Evolutionary conservation across 2,113 vertebrate genomes (phyloP).

Genomic region (Nipponia nippon): DNA sequence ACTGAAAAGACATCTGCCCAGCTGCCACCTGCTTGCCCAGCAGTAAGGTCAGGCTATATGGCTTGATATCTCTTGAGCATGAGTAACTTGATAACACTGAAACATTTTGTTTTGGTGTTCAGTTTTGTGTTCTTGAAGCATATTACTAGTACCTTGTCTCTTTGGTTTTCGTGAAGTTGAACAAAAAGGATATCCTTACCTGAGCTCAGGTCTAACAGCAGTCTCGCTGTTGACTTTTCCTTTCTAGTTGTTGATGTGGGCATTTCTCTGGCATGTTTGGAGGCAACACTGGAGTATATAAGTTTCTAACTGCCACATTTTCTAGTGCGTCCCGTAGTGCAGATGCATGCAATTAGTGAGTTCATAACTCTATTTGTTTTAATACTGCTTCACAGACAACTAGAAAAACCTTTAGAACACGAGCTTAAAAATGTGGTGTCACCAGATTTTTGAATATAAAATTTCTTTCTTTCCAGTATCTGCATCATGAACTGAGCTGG

Average conservation of each 20-base stretch:
- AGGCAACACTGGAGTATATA: neutral
- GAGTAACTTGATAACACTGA: neutral
- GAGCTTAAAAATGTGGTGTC: neutral
- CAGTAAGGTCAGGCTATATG: neutral
- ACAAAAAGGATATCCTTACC: neutral
- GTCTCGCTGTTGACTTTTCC: fast-evolving
- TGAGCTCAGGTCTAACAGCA: neutral
- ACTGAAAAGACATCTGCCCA: neutral
- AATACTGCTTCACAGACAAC: neutral
- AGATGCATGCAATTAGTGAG: neutral
- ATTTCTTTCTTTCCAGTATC: neutral
- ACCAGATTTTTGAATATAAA: neutral
- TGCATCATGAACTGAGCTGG: neutral
- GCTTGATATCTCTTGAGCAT: neutral
- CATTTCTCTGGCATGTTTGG: neutral
- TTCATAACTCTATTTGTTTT: neutral
- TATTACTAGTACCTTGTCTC: neutral
- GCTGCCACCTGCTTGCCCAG: neutral
- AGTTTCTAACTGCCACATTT: neutral
- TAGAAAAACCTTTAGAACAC: neutral
- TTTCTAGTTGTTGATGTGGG: neutral
- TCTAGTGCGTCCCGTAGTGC: neutral
- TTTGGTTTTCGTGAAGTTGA: neutral
- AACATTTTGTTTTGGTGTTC: neutral
- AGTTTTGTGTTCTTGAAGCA: neutral